Evolutionary conservation across 2,888 invertebrate genomes (phyloP).

Genomic region (Elmis aenea): DNA sequence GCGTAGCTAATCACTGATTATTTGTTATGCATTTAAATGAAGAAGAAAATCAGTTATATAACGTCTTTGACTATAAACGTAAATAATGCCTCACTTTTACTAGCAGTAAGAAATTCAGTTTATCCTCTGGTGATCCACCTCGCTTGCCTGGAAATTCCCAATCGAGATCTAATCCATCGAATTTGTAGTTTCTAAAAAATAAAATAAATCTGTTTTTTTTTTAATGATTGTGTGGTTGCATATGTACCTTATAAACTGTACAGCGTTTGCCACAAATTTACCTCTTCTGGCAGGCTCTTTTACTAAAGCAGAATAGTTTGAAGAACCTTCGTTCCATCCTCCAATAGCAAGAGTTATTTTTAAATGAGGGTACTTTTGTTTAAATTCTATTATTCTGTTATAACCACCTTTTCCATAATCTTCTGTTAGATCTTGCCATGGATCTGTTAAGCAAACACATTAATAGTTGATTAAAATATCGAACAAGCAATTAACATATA

Average conservation of each 20-base stretch:
- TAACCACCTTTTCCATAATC: slow-evolving; percentile 70
- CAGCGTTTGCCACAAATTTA: slow-evolving; percentile 65
- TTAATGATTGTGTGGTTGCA: not conserved
- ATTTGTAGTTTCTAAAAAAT: slow-evolving; percentile 60
- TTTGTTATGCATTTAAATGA: too few relatives aligned
- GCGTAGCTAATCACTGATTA: too few relatives aligned
- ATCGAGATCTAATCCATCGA: slow-evolving; percentile 74
- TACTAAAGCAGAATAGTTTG: slow-evolving; percentile 66
- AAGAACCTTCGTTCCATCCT: slow-evolving; percentile 88
- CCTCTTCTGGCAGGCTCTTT: slow-evolving; percentile 57
- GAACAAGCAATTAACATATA: not conserved
- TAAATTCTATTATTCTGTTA: slow-evolving; percentile 62
- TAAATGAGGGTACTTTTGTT: slow-evolving; percentile 63
- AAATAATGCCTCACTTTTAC: slow-evolving; percentile 55
- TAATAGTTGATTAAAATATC: not conserved
- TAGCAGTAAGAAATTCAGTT: slow-evolving; percentile 69
- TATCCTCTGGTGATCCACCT: slow-evolving; percentile 69
- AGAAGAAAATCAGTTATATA: too few relatives aligned
- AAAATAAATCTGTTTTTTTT: slow-evolving; percentile 10
- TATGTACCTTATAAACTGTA: slow-evolving; percentile 61
- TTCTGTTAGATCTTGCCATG: slow-evolving; percentile 71
- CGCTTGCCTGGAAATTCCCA: slow-evolving; percentile 83
- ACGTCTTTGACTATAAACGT: too few relatives aligned
- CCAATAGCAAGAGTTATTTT: slow-evolving; percentile 74
- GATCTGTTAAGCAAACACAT: slow-evolving; percentile 59